These are phyloP conservation scores for Myripristis murdjan DNA, from an alignment of 2,797 vertebrate species.

Conservation along the genomic window DNA sequence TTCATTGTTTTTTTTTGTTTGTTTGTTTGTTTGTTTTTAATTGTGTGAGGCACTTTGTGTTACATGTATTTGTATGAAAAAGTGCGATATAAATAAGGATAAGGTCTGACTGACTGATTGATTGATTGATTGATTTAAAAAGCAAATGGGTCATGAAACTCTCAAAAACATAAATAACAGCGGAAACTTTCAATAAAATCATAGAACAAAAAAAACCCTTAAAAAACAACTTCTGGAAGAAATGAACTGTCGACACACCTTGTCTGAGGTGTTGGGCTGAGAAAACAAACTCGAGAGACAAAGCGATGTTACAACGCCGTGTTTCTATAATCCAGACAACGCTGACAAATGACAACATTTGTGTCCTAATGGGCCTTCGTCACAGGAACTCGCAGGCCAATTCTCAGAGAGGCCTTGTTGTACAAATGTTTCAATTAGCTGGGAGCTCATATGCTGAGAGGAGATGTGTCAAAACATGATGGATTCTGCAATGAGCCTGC, in stretches of 20 bases:
- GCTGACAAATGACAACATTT: conserved; percentile 10
- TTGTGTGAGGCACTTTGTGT: too few species aligned
- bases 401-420: conserved; percentile 8
- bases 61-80: too few species aligned
- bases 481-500: conserved; percentile 31
- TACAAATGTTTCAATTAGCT: conserved; percentile 39
- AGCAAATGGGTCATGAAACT: too few species aligned
- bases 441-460: conserved; percentile 12
- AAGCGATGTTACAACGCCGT: too few species aligned
- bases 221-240: neutral
- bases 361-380: conserved; percentile 14
- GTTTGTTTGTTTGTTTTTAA: too few species aligned
- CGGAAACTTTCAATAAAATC: neutral
- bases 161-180: too few species aligned
- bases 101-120: too few species aligned
- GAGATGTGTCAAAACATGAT: conserved; percentile 24
- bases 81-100: too few species aligned
- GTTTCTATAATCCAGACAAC: conserved; percentile 6
- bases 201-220: too few species aligned
- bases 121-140: too few species aligned
- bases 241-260: neutral
- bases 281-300: conserved; percentile 9
- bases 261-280: too few species aligned
- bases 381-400: neutral
- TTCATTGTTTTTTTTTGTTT: too few species aligned